Base-by-base conservation (phyloP, 2,113 vertebrate genomes). In the Plectropomus leopardus region DNA sequence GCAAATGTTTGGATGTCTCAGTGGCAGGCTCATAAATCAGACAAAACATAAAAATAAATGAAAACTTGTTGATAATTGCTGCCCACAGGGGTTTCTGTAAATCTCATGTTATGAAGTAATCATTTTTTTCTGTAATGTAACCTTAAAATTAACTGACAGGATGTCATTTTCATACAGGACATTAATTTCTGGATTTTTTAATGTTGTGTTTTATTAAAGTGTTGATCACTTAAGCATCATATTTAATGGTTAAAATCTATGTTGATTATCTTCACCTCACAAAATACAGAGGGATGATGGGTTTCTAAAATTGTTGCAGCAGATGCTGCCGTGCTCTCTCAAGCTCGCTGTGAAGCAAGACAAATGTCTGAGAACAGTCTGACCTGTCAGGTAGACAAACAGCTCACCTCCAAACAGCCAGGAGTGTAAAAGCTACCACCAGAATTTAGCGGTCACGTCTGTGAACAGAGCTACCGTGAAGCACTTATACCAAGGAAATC, bases 301-400 rank as follows among this genome's bases (percentile, higher is more conserved):
- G 30, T 58, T 78, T 77, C 54, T 70, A 15, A 73, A 79, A 23
- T 16, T 0, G 15, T 16, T 24, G 51, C 51, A 81, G 70, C 83
- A 73, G 64, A 67, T 76, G 58, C 63, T 34, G 51, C 14, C 48
- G n/a, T 44, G 65, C 59, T 55, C 69, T 47, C 50, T 40, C 45
- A 32, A 0, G 4, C 71, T 65, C 23, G 54, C 51, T 59, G 74
- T 75, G 54, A 74, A 58, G 73, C 64, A 64, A 71, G 44, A 72
- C 48, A 70, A 82, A 55, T 51, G 63, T 79, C 68, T 42, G 48
- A 73, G 90, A 83, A 72, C 91, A 89, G 47, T 47, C 64, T 90
- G 90, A 91, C 88, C 80, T 84, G 86, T 84, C 76, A 57, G 54
- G 63, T 54, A 50, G 45, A 76, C 45, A 72, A 72, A 75, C 68